Base-by-base conservation (phyloP, 2,113 vertebrate genomes). In the Rhinolophus ferrumequinum region DNA sequence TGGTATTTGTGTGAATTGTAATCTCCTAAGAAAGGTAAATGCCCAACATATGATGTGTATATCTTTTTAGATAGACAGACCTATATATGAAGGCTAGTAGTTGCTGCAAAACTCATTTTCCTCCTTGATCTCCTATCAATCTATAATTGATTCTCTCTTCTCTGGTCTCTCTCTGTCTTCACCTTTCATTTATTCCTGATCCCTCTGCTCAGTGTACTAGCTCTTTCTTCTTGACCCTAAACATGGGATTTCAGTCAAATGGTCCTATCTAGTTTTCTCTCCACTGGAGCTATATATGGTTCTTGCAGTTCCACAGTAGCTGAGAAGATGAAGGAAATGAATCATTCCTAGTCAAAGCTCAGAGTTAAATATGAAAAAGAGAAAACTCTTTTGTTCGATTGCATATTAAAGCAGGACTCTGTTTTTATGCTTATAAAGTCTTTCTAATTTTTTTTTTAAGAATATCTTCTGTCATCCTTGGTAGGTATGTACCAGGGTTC, bases 281-380 rank as follows among this genome's bases (percentile, higher is more conserved):
- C 62, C 41, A 44, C 24, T 28, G 62, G 44, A 19, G 16, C 62
- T 79, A 15, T 18, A 4, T 26, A n/a, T 28, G 60, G 7, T 4
- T 84, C 58, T 80, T 35, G 26, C 33, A 47, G n/a, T 85, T 90
- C 66, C 62, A 73, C 10, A 3, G 26, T 89, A 72, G 90, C 41
- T 50, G 24, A 90, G 54, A 76, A 85, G n/a, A 87, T 50, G 56
- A 73, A 87, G 66, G 35, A 69, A 58, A 91, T 60, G 62, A 24
- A 77, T 41, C 47, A 35, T 54, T 82, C 79, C 33, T 67, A 35
- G 28, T 64, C 70, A 56, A 67, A 91, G 58, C 52, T 96, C 58
- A 96, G 41, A 94, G 72, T 92, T 76, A 97, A 94, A 81, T 44
- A 86, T 72, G 30, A 81, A 72, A 93, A 95, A 83, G 35, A 81